A percentile compares a stretch with the other conserved stretches of the same genome.
Evolutionary conservation across 2,113 vertebrate genomes (phyloP).

Genomic region (Nyctereutes procyonoides): DNA sequence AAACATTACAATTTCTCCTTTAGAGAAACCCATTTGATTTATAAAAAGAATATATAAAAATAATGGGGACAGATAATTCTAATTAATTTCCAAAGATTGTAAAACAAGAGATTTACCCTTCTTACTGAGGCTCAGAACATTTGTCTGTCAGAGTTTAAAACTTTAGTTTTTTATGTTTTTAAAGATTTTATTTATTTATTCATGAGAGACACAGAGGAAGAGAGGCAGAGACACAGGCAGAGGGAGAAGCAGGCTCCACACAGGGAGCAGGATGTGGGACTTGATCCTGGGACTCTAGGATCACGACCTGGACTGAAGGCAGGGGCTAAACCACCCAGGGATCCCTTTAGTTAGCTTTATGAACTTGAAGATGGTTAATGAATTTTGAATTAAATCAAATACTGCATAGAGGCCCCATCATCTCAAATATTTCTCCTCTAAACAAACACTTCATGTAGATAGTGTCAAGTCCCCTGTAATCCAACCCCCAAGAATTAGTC

Average conservation of each 20-base stretch:
- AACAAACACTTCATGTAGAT: not conserved
- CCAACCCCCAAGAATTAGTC: not conserved
- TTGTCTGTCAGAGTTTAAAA: not conserved
- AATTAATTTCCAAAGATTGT: slow-evolving; percentile 7
- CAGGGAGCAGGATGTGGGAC: too few relatives aligned
- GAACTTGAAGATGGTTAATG: not conserved
- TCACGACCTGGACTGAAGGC: too few relatives aligned
- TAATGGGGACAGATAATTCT: not conserved
- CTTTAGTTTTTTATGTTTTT: not conserved
- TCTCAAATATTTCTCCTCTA: not conserved
- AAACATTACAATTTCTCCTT: slow-evolving; percentile 22
- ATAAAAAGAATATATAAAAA: slow-evolving; percentile 44
- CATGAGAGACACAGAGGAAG: too few relatives aligned
- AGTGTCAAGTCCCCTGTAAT: not conserved
- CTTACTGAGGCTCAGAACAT: not conserved
- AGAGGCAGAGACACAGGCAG: too few relatives aligned
- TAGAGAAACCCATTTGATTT: slow-evolving; percentile 37
- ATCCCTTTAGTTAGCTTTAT: not conserved
- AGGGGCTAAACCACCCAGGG: too few relatives aligned
- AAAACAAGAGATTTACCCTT: slow-evolving; percentile 4
- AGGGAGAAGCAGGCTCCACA: too few relatives aligned
- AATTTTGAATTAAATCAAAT: slow-evolving; percentile 20
- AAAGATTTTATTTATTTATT: too few relatives aligned
- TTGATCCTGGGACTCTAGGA: not conserved
- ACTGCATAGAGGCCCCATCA: not conserved